Evolutionary conservation across 2,888 invertebrate species (phyloP), one percentile per base, ranked within the genome.

Genomic region (Pollenia angustigena): DNA sequence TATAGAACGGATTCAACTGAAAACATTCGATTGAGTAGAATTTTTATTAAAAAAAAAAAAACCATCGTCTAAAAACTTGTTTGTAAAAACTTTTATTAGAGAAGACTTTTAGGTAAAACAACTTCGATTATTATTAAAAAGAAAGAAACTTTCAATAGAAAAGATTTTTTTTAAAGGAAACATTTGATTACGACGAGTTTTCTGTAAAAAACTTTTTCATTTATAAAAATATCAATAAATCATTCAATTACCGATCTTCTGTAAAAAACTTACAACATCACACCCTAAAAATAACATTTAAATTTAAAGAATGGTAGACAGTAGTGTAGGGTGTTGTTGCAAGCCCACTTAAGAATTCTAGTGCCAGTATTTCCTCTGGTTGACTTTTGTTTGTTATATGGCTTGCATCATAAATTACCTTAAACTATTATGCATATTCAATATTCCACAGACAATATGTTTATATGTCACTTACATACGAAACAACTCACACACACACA

Each of bases 371-470:
- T 82, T 82, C 82, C 69, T 80, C n/a, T 74, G 46, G 52, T 68
- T 85, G 69, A 75, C 60, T 83, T 85, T 79, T 78, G 72, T 84
- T 76, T 76, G 76, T 18, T 81, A 72, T 85, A 66, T 58, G 69
- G 64, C 56, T 83, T 83, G 87, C 81, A 87, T 76, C 84, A 87
- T 87, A 84, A 87, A 87, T 87, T 84, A 85, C 79, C 74, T 85
- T 74, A 80, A 85, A 85, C 79, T 68, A 72, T 75, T 76, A 71
- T 80, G 80, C 87, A 60, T 81, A 76, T 85, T 81, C 76, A 75
- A 64, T 78, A 78, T 78, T 84, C 69, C 64, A 69, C 52, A 82
- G 48, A 81, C 71, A 72, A 72, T 54, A 32, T 32, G 32, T 32
- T 32, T 32, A 32, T 32, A 32, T 32, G 32, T 32, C 32, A 32